Evolutionary conservation across 2,113 vertebrate species (phyloP).

Genomic region (Calyptommatus sinebrachiatus): DNA sequence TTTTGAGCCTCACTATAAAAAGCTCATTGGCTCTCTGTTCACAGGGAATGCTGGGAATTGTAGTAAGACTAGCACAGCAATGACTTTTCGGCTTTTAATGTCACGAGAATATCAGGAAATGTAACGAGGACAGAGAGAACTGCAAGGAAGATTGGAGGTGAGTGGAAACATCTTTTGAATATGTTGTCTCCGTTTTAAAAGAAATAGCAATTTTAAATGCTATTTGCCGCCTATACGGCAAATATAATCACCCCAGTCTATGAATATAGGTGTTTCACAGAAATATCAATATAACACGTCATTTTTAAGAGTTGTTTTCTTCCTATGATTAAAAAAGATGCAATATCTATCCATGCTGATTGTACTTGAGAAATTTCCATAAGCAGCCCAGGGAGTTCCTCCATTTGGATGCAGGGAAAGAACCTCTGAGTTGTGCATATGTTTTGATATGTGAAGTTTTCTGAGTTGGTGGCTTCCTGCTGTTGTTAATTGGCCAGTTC

Average conservation of each 20-base stretch:
- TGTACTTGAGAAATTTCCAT: background rate
- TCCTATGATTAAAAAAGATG: rapidly evolving
- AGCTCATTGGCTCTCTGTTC: too few species aligned
- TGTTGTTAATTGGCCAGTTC: constrained; percentile 41
- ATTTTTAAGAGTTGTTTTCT: background rate
- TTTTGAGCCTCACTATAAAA: too few species aligned
- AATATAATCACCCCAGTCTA: too few species aligned
- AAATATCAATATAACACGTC: background rate
- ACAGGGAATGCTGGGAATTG: too few species aligned
- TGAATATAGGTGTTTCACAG: too few species aligned
- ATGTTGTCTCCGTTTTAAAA: too few species aligned
- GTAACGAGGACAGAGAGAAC: too few species aligned
- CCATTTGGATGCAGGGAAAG: constrained; percentile 21
- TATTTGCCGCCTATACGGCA: too few species aligned
- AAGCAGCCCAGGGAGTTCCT: background rate
- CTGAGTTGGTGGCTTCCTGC: constrained; percentile 33
- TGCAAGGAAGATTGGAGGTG: background rate
- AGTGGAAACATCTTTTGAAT: background rate
- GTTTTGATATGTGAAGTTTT: constrained; percentile 2
- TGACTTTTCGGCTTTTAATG: too few species aligned
- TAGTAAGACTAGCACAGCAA: too few species aligned
- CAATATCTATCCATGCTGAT: background rate
- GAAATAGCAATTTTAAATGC: too few species aligned
- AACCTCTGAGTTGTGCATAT: background rate
- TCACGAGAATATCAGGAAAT: too few species aligned